Base-by-base conservation (phyloP, 2,113 vertebrate genomes). In the Alaudala cheleensis region DNA sequence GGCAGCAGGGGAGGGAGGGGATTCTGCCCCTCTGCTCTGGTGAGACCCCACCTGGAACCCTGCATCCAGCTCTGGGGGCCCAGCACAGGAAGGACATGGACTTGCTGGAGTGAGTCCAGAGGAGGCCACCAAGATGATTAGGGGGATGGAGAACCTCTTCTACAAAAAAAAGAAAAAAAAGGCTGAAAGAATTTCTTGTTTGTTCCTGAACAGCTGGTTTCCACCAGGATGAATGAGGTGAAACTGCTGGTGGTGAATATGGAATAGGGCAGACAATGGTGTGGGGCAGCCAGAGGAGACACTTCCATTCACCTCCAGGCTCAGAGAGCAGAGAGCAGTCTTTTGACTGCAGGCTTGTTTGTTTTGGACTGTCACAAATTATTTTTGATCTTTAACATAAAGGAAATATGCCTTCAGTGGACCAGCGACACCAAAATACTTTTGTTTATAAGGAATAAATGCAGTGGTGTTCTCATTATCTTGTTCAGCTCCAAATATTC, bases 101-200 rank as follows among this genome's bases (percentile, higher is more conserved):
- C 0, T 20, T 60, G 24, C 0, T 18, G 39, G 33, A 60, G 6
- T 1, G 11, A 22, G 29, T 47, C 11, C 29, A 34, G 29, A 40
- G n/a, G 17, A 82, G 25, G 18, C 1, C 12, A 40, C 14, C 17
- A 25, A 24, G 15, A 8, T 28, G 33, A 49, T 37, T 0, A 31
- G 17, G 3, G 6, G 39, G 3, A 60, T 4, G 11, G 14, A 61
- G 3, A 1, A 61, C 1, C 13, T 61, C 29, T 74, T 28, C n/a
- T 76, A 3, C 4, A 8, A 34, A 37, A 8, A 34, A 20, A 17
- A 8, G 31, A 37, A 8, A 34, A 20, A 17, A 40, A 49, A 33
- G 34, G 31, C n/a, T 49, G 12, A 76, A 22, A 34, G 8, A 61
- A 76, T 49, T 42, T 10, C 29, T 42, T 31, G 9, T 14, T 64